A percentile compares a stretch with the other conserved stretches of the same genome.
phyloP scores from a whole-genome alignment of 2,797 vertebrate genomes.

The Pagetopsis macropterus region DNA sequence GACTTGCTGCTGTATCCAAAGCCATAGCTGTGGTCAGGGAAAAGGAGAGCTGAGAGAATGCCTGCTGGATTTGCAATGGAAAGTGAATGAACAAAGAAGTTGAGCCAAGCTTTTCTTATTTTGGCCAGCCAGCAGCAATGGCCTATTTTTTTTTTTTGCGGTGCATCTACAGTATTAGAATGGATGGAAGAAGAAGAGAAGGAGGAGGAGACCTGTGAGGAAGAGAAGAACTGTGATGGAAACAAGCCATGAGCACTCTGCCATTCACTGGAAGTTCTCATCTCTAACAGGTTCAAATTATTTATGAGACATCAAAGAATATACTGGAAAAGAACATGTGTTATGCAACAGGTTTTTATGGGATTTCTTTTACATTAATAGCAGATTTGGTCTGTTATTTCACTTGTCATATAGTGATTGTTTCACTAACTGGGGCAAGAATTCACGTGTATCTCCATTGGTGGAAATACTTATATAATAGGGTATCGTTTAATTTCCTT shows the following conservation, averaged over 20 bases:
- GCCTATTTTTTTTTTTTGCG: constrained; percentile 64
- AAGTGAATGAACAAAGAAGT: constrained; percentile 79
- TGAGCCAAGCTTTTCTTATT: constrained; percentile 79
- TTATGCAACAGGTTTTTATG: constrained; percentile 72
- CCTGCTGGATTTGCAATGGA: constrained; percentile 82
- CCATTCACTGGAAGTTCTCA: constrained; percentile 75
- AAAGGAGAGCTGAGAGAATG: constrained; percentile 77
- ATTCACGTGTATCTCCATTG: constrained; percentile 42
- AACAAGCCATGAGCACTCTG: constrained; percentile 68
- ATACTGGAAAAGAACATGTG: constrained; percentile 76
- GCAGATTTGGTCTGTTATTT: constrained; percentile 76
- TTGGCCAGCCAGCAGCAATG: constrained; percentile 72
- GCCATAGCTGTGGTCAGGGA: constrained; percentile 80
- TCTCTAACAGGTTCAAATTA: constrained; percentile 73
- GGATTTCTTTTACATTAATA: constrained; percentile 76
- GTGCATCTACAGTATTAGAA: constrained; percentile 59
- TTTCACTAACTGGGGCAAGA: constrained; percentile 67
- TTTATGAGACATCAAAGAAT: constrained; percentile 76
- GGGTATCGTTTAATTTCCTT: constrained; percentile 57
- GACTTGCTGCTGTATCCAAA: constrained; percentile 78
- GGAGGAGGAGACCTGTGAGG: constrained; percentile 56
- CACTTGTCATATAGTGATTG: constrained; percentile 72
- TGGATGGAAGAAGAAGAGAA: constrained; percentile 49
- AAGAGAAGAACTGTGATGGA: constrained; percentile 72
- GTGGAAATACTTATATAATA: constrained; percentile 56